phyloP scores from a whole-genome alignment of 2,888 invertebrate genomes.

The Beris chalybata region DNA sequence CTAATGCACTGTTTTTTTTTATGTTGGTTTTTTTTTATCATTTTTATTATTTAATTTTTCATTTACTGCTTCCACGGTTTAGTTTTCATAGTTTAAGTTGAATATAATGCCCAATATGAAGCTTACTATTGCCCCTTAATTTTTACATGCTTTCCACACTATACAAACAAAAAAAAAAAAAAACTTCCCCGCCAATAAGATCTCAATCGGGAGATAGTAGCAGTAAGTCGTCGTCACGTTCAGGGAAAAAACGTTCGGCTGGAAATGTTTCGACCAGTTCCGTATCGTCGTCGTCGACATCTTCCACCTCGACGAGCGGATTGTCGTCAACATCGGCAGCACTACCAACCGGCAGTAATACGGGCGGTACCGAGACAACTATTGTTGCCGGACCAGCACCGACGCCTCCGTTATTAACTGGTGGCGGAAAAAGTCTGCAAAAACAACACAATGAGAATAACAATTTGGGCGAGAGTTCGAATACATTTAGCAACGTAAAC shows the following conservation, averaged over 20 bases:
- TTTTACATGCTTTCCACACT: constrained; percentile 42
- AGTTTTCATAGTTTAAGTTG: constrained; percentile 12
- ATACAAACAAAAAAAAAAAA: constrained; percentile 31
- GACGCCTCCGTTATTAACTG: constrained; percentile 44
- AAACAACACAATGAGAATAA: constrained; percentile 8
- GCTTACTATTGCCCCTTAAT: constrained; percentile 37
- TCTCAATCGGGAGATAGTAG: constrained; percentile 44
- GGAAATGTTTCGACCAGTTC: constrained; percentile 34
- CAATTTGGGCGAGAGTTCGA: constrained; percentile 22
- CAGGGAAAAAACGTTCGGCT: constrained; percentile 53
- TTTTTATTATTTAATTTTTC: constrained; percentile 10
- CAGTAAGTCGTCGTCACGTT: constrained; percentile 46
- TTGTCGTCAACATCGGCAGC: constrained; percentile 36
- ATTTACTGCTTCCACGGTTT: constrained; percentile 1
- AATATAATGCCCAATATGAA: constrained; percentile 17
- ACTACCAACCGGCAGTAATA: constrained; percentile 36
- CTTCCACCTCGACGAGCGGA: constrained; percentile 39
- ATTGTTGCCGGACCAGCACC: constrained; percentile 31
- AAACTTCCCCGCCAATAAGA: constrained; percentile 37
- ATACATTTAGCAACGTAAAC: constrained; percentile 36
- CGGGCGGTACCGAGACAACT: constrained; percentile 12
- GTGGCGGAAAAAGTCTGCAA: constrained; percentile 49
- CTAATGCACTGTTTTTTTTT: constrained; percentile 6
- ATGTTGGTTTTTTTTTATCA: constrained; percentile 7
- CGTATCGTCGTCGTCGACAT: constrained; percentile 41